phyloP scores from a whole-genome alignment of 1,140 invertebrate genomes.

The Temnothorax curvispinosus region DNA sequence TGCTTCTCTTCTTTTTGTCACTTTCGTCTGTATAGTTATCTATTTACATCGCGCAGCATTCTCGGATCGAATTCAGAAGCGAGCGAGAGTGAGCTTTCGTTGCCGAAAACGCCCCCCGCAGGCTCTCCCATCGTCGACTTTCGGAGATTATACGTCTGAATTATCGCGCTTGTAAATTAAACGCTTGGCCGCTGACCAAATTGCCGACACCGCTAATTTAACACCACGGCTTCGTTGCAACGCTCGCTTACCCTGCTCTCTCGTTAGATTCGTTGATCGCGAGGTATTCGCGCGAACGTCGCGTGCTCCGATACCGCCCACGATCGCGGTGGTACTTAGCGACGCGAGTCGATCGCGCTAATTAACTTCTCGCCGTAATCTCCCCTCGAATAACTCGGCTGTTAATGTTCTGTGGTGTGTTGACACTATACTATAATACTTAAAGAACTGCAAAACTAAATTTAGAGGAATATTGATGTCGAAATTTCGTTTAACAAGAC shows the following conservation, averaged over 20 bases:
- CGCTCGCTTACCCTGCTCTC: neutral
- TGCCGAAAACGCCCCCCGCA: neutral
- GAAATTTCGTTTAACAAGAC: neutral
- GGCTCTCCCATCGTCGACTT: constrained; percentile 10
- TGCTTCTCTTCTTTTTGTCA: neutral
- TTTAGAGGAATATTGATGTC: neutral
- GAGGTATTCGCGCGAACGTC: constrained; percentile 36
- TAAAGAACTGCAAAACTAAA: neutral
- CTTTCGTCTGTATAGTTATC: too few relatives aligned
- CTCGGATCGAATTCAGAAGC: neutral
- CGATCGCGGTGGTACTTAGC: constrained; percentile 13
- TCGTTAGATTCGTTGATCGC: constrained; percentile 65
- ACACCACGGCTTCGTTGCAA: constrained; percentile 53
- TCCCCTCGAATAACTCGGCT: neutral
- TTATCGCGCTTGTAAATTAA: constrained; percentile 67
- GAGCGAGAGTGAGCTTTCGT: constrained; percentile 36
- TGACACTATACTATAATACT: neutral
- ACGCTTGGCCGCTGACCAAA: constrained; percentile 65
- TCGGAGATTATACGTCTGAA: constrained; percentile 34
- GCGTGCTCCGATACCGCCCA: constrained; percentile 29
- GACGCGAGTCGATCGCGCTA: constrained; percentile 40
- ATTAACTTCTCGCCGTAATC: constrained; percentile 15
- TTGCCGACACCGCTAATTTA: constrained; percentile 60
- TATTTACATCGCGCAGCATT: neutral
- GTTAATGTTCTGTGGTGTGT: neutral